Base-by-base conservation (phyloP, 2,113 vertebrate species). In the Odocoileus hemionus region DNA sequence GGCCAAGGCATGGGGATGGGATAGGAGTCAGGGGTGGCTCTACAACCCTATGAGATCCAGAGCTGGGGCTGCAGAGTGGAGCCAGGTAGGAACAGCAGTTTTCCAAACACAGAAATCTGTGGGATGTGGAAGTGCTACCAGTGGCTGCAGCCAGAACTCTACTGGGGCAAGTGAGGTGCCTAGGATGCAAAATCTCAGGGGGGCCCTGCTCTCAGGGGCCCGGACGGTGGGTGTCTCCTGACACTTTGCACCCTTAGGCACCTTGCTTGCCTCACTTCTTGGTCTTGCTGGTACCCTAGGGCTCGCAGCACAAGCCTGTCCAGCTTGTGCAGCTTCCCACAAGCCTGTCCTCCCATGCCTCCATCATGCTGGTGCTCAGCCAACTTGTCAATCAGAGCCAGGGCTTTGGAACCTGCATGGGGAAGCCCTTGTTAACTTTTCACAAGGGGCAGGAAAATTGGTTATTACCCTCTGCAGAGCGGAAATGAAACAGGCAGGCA, bases 391-490 rank as follows among this genome's bases (percentile, higher is more conserved):
- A 6, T 92, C 79, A 28, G 83, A 95, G 55, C 89, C 28, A 30
- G 57, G 70, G 30, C 47, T 55, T 64, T 21, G 23, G 92, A 94
- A 60, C 21, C 55, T 70, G 58, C 25, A 0, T 0, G 9, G 96
- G 94, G 88, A 96, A 97, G 43, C 95, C 89, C 90, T 86, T 67
- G 86, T 50, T 96, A 86, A 93, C 88, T 96, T 96, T 95, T 89
- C 97, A 97, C 95, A 70, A 80, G 91, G 86, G 97, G 88, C 94
- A 91, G 85, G 94, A 79, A 87, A 93, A 96, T 57, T 60, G 60
- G 96, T 96, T 93, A 90, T 91, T 93, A 82, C 93, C 96, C 95
- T 98, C 95, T 55, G 58, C 89, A 95, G 97, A 96, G 93, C 26
- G 21, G 96, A 95, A 96, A 93, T 91, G 94, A 97, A 97, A 36